Conservation (phyloP, 2,888 invertebrate genomes). For the Rhimphoctona megacephalus region DNA sequence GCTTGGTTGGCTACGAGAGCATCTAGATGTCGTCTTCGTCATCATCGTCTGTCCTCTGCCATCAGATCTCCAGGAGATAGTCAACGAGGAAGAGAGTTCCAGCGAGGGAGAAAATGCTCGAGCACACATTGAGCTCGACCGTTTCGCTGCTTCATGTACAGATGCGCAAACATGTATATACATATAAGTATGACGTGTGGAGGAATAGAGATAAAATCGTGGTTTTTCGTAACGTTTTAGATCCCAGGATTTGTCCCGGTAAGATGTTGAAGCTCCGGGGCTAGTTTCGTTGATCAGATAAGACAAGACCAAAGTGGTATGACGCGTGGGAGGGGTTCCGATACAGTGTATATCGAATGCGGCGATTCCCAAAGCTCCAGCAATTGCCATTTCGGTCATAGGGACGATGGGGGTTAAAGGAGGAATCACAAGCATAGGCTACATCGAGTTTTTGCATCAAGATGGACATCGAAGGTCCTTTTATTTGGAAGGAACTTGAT, state of each 20-base stretch:
- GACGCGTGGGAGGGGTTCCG: background rate
- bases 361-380: background rate
- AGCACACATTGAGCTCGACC: constrained; percentile 22
- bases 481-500: background rate
- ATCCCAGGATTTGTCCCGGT: constrained; percentile 34
- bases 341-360: background rate
- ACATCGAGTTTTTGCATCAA: background rate
- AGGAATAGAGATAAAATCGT: constrained; percentile 58
- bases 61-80: constrained; percentile 36
- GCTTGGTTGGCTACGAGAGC: constrained; percentile 20
- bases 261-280: constrained; percentile 4
- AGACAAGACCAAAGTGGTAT: constrained; percentile 24
- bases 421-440: background rate
- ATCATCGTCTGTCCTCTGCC: constrained; percentile 44
- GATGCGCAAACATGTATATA: background rate
- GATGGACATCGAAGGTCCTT: background rate
- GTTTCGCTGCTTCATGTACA: constrained; percentile 30
- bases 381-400: background rate
- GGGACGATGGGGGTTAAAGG: background rate
- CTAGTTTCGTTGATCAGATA: constrained; percentile 50
- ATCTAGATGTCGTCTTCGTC: constrained; percentile 55
- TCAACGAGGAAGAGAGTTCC: constrained; percentile 15
- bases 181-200: background rate
- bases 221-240: constrained; percentile 54
- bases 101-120: constrained; percentile 18